A percentile compares a stretch with the other conserved stretches of the same genome.
These are phyloP conservation scores for Drosophila macrospina DNA, from an alignment of 2,888 invertebrate species.

Conservation along the genomic window DNA sequence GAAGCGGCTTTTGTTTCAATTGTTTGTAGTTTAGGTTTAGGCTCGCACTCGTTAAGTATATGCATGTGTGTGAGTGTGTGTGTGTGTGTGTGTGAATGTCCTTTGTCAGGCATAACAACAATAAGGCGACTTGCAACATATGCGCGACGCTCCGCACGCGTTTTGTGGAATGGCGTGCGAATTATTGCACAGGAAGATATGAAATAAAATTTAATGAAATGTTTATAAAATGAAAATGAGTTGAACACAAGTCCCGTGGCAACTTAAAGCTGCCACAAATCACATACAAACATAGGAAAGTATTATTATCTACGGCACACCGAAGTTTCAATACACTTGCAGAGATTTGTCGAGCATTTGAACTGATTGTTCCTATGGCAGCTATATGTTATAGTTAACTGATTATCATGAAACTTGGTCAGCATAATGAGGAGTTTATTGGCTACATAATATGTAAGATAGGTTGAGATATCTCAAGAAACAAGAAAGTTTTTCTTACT, in stretches of 20 bases:
- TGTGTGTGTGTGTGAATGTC: conserved; percentile 44
- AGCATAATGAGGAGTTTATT: no score
- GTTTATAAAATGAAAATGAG: conserved; percentile 79
- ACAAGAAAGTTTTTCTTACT: no score
- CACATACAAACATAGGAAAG: background rate
- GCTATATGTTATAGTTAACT: no score
- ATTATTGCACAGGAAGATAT: conserved; percentile 81
- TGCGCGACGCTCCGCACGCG: conserved; percentile 73
- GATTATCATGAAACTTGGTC: no score
- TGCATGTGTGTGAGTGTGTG: conserved; percentile 27
- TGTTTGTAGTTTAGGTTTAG: conserved; percentile 77
- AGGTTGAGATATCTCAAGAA: no score
- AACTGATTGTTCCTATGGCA: no score
- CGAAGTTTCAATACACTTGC: no score
- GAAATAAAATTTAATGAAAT: conserved; percentile 81
- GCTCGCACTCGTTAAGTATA: conserved; percentile 74
- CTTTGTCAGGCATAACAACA: conserved; percentile 62
- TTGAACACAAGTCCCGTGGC: conserved; percentile 1
- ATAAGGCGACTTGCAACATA: conserved; percentile 59
- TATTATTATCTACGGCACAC: no score
- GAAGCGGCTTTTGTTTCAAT: conserved; percentile 72
- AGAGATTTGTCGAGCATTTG: no score
- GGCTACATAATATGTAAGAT: no score
- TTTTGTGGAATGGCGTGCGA: conserved; percentile 80
- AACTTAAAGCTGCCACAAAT: conserved; percentile 6